Conservation (phyloP, 2,888 invertebrate species). For the Lysandra coridon region DNA sequence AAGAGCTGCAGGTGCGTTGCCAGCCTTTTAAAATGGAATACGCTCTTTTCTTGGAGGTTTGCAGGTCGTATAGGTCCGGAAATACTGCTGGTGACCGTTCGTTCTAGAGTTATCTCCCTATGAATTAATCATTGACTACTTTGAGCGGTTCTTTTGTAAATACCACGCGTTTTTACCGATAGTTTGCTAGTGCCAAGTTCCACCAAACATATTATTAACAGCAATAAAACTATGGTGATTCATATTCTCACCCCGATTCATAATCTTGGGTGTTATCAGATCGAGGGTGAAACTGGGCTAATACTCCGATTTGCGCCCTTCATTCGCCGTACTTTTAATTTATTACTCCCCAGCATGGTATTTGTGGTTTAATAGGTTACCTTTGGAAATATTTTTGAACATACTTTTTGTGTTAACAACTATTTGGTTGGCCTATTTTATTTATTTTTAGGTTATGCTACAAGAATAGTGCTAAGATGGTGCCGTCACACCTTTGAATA, state of each 20-base stretch:
- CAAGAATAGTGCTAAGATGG: too few species aligned
- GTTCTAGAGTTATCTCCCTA: too few species aligned
- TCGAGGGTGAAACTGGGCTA: slow-evolving; percentile 69
- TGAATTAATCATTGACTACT: too few species aligned
- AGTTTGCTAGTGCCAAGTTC: neutral
- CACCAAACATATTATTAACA: neutral
- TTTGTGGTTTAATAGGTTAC: slow-evolving; percentile 16
- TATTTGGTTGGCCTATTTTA: neutral
- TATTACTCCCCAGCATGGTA: slow-evolving; percentile 7
- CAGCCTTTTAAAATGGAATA: too few species aligned
- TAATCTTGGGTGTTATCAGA: slow-evolving; percentile 59
- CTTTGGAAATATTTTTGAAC: neutral
- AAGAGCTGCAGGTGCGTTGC: too few species aligned
- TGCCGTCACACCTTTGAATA: too few species aligned
- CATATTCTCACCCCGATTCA: neutral
- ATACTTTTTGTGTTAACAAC: neutral
- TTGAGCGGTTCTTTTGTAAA: too few species aligned
- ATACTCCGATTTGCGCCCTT: slow-evolving; percentile 38
- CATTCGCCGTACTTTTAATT: slow-evolving; percentile 21
- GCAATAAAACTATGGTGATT: slow-evolving; percentile 11
- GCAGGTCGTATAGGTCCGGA: too few species aligned
- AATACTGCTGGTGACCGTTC: too few species aligned
- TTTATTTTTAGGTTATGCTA: too few species aligned
- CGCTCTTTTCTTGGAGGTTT: too few species aligned
- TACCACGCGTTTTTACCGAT: too few species aligned